Percentiles rank a stretch among this genome's conserved stretches.
These are phyloP conservation scores for Coptodon rendalli DNA, from an alignment of 2,113 vertebrate genomes.

Conservation along the genomic window DNA sequence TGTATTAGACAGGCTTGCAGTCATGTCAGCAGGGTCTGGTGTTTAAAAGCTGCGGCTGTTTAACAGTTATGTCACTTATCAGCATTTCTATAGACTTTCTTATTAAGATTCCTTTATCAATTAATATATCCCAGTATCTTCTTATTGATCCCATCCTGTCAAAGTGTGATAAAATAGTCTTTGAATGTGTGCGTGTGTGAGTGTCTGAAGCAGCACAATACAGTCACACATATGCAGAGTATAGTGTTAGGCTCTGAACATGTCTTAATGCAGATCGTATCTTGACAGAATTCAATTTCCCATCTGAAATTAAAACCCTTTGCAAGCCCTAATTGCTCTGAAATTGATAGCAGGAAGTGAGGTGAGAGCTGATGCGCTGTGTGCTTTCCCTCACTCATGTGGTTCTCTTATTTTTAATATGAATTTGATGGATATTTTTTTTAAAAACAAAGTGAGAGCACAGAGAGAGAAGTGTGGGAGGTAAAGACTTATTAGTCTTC, in stretches of 20 bases:
- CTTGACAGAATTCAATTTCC: constrained; percentile 59
- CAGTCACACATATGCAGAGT: not conserved
- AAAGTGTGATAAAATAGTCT: not conserved
- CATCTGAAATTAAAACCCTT: constrained; percentile 55
- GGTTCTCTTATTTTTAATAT: not conserved
- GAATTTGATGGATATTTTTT: not conserved
- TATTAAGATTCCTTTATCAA: not conserved
- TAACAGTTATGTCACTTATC: not conserved
- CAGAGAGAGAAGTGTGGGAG: not conserved
- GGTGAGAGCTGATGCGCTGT: not conserved
- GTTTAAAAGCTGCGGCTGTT: not conserved
- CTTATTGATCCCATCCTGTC: not conserved
- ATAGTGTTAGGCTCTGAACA: not conserved
- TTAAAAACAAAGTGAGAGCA: not conserved
- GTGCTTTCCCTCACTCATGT: not conserved
- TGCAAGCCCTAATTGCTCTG: constrained; percentile 21
- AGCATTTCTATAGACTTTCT: not conserved
- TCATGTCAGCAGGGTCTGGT: not conserved
- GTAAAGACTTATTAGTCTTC: not conserved
- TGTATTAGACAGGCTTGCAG: not conserved
- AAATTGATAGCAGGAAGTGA: constrained; percentile 32
- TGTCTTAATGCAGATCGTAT: constrained; percentile 42
- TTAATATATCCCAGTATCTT: not conserved
- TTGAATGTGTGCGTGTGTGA: not conserved
- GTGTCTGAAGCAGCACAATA: not conserved